Conservation (phyloP, 2,888 invertebrate species). For the Melanchra persicariae region DNA sequence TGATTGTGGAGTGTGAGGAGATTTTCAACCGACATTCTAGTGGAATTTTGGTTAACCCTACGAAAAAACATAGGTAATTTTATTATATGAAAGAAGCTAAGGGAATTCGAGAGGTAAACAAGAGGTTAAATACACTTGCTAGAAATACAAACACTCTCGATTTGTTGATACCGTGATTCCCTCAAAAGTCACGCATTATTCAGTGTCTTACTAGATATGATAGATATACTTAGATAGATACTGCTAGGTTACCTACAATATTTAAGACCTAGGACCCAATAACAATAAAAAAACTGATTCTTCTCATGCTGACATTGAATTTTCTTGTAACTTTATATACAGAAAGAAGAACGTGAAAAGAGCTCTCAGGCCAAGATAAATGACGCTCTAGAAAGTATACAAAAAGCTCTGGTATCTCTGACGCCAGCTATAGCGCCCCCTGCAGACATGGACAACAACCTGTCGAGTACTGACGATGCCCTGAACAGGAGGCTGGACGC, state of each 20-base stretch:
- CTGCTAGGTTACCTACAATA: background rate
- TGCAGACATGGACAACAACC: slow-evolving; percentile 76
- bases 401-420: slow-evolving; percentile 79
- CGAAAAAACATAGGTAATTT: background rate
- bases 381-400: slow-evolving; percentile 88
- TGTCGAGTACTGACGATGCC: slow-evolving; percentile 75
- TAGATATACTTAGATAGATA: no score
- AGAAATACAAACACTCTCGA: no score
- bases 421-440: slow-evolving; percentile 64
- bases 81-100: no score
- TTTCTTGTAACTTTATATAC: slow-evolving; percentile 36
- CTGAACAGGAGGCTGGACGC: slow-evolving; percentile 78
- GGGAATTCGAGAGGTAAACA: no score
- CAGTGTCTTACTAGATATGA: no score
- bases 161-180: background rate
- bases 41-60: background rate
- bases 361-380: slow-evolving; percentile 92
- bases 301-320: background rate
- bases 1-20: no score
- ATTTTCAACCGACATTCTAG: no score
- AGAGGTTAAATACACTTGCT: no score
- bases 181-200: background rate
- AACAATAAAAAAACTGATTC: background rate
- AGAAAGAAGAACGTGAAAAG: slow-evolving; percentile 93
- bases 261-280: background rate